Evolutionary conservation across 2,113 vertebrate species (phyloP).

Genomic region (Bettongia penicillata): DNA sequence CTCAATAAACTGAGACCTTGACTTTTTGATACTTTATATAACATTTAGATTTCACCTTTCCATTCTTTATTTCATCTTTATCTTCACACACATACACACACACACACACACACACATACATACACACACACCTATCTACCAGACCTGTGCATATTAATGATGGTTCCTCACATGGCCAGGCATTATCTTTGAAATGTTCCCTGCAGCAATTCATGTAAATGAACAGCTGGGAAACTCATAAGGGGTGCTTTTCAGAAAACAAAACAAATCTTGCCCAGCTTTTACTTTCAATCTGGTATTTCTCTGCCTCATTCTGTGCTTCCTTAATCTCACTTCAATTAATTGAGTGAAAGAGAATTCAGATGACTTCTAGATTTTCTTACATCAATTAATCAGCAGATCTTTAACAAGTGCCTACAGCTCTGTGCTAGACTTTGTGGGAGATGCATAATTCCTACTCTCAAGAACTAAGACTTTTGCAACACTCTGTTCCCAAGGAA

Average conservation of each 20-base stretch:
- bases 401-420: neutral
- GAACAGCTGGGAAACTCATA: neutral
- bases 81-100: too few relatives aligned
- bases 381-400: neutral
- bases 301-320: neutral
- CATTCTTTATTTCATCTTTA: neutral
- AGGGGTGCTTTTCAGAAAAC: neutral
- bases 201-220: neutral
- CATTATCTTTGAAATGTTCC: neutral
- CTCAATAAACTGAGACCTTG: neutral
- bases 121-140: neutral
- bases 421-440: neutral
- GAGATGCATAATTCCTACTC: neutral
- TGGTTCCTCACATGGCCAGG: neutral
- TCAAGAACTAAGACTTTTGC: neutral
- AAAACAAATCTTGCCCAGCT: neutral
- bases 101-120: too few relatives aligned
- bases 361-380: neutral
- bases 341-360: neutral
- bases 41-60: neutral
- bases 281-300: neutral
- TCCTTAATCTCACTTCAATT: neutral
- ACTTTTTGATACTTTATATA: neutral
- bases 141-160: neutral
- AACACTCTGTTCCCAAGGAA: neutral